These are phyloP conservation scores for Podabrus alpinus DNA, from an alignment of 2,888 invertebrate species.

Conservation along the genomic window DNA sequence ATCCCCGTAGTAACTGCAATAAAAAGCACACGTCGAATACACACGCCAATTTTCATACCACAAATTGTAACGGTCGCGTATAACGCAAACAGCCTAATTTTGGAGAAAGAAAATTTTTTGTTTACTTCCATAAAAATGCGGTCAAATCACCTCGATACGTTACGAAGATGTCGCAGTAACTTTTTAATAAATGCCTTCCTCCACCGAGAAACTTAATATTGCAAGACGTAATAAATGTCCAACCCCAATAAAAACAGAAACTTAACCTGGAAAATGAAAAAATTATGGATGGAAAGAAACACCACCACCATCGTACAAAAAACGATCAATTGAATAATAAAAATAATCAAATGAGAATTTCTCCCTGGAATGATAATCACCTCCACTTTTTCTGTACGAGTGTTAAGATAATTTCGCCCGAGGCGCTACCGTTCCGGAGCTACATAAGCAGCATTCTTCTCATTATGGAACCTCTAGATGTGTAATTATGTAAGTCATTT, in stretches of 20 bases:
- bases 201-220: not conserved
- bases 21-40: not conserved
- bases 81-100: not conserved
- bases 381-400: not conserved
- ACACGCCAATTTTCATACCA: not conserved
- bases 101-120: not conserved
- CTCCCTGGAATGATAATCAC: not conserved
- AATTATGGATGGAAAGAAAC: not conserved
- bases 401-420: constrained; percentile 10
- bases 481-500: constrained; percentile 16
- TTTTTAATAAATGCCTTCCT: not conserved
- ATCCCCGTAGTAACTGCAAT: not conserved
- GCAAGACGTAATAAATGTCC: not conserved
- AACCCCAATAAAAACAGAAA: not conserved
- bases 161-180: not conserved
- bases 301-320: not conserved
- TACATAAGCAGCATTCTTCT: constrained; percentile 6
- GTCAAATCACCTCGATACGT: not conserved
- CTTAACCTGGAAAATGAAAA: not conserved
- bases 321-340: not conserved
- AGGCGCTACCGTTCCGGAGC: not conserved
- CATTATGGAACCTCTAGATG: constrained; percentile 6
- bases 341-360: not conserved
- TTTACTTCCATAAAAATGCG: not conserved
- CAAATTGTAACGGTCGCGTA: not conserved